Conservation (phyloP, 2,113 vertebrate species). For the Jacana jacana region DNA sequence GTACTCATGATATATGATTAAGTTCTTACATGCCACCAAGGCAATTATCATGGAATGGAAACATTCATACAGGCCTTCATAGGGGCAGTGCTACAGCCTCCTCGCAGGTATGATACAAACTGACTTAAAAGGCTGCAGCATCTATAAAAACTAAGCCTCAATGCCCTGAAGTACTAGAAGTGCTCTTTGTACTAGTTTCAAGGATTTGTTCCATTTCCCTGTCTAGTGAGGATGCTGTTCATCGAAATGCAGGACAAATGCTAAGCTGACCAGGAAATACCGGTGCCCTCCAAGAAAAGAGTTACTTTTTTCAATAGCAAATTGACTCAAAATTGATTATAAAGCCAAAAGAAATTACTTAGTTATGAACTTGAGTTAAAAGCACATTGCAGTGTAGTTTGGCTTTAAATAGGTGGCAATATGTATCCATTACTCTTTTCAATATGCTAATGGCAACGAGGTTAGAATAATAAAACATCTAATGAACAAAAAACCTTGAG, state of each 20-base stretch:
- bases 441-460: background rate
- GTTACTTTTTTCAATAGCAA: constrained; percentile 1
- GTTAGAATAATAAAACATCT: constrained; percentile 11
- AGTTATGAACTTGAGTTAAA: background rate
- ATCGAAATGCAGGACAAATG: background rate
- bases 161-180: background rate
- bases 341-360: constrained; percentile 14
- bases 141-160: background rate
- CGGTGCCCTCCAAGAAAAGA: background rate
- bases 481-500: background rate
- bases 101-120: background rate
- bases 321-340: constrained; percentile 26
- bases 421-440: background rate
- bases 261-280: background rate
- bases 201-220: background rate
- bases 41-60: background rate
- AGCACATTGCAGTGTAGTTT: background rate
- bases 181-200: background rate
- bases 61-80: background rate
- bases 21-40: background rate
- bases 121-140: background rate
- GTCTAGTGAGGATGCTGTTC: background rate
- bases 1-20: fast-evolving
- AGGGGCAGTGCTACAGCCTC: background rate
- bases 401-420: constrained; percentile 40